These are phyloP conservation scores for Syngnathus scovelli DNA, from an alignment of 2,113 vertebrate genomes.

Conservation along the genomic window DNA sequence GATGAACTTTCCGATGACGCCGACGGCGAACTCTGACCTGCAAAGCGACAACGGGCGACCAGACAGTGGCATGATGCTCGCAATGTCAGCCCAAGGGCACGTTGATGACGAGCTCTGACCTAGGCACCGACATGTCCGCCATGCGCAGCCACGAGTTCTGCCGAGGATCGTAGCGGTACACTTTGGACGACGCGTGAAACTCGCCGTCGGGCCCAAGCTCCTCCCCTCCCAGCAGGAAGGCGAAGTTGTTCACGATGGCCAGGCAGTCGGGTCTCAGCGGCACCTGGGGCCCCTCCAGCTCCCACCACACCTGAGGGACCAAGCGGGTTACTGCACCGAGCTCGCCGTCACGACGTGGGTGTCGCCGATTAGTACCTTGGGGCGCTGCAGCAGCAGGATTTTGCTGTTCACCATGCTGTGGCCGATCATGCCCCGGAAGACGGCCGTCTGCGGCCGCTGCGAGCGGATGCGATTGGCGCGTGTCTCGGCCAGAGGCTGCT, in stretches of 20 bases:
- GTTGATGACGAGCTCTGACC: slow-evolving; percentile 43
- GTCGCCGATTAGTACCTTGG: slow-evolving; percentile 64
- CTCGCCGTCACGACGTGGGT: neutral
- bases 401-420: slow-evolving; percentile 99
- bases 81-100: too few species aligned
- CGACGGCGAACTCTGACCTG: slow-evolving; percentile 95
- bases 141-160: slow-evolving; percentile 97
- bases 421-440: slow-evolving; percentile 98
- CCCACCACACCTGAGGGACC: slow-evolving; percentile 91
- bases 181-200: slow-evolving; percentile 98
- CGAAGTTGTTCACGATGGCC: slow-evolving; percentile 96
- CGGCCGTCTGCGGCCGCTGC: slow-evolving; percentile 91
- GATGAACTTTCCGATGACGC: slow-evolving; percentile 93
- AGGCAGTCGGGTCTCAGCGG: slow-evolving; percentile 93
- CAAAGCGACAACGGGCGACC: slow-evolving; percentile 51
- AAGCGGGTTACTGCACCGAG: neutral
- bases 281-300: slow-evolving; percentile 94
- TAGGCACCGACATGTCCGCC: slow-evolving; percentile 97
- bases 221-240: slow-evolving; percentile 94
- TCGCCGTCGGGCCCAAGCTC: slow-evolving; percentile 95
- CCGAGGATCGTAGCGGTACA: slow-evolving; percentile 94
- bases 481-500: slow-evolving; percentile 91
- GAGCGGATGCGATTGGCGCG: slow-evolving; percentile 94
- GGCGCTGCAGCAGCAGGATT: slow-evolving; percentile 94
- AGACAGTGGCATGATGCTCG: neutral